Percentiles rank a stretch among this genome's conserved stretches.
phyloP scores from a whole-genome alignment of 1,140 invertebrate genomes.

The Heliconius eleuchia region DNA sequence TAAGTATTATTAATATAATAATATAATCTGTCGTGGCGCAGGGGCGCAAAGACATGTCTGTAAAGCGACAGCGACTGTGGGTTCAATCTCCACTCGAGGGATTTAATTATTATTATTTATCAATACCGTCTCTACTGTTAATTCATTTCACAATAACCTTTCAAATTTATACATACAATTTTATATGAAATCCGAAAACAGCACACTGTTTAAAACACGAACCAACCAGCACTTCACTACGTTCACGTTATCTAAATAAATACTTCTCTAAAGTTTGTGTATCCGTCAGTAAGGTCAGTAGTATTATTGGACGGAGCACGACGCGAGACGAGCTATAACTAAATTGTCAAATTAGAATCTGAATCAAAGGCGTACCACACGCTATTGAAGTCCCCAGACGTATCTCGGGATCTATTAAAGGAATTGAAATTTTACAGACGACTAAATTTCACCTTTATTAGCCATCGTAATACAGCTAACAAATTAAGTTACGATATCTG shows the following conservation, averaged over 20 bases:
- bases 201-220: background rate
- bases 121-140: background rate
- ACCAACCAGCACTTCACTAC: background rate
- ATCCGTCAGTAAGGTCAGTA: conserved; percentile 51
- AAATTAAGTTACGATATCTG: conserved; percentile 30
- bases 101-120: background rate
- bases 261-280: conserved; percentile 40
- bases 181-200: background rate
- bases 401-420: conserved; percentile 30
- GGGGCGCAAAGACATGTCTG: no score
- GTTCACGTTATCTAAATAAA: background rate
- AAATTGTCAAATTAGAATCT: conserved; percentile 65
- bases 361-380: conserved; percentile 56
- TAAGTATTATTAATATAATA: no score
- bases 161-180: background rate
- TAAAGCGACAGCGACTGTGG: no score
- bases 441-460: conserved; percentile 36
- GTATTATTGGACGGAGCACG: conserved; percentile 44
- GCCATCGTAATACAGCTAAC: conserved; percentile 9
- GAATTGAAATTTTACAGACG: conserved; percentile 33
- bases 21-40: no score
- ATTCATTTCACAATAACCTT: background rate
- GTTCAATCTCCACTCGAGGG: no score
- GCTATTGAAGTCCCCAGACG: conserved; percentile 56
- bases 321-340: conserved; percentile 54